A percentile compares a stretch with the other conserved stretches of the same genome.
phyloP scores from a whole-genome alignment of 2,888 invertebrate species.

The Operophtera brumata region DNA sequence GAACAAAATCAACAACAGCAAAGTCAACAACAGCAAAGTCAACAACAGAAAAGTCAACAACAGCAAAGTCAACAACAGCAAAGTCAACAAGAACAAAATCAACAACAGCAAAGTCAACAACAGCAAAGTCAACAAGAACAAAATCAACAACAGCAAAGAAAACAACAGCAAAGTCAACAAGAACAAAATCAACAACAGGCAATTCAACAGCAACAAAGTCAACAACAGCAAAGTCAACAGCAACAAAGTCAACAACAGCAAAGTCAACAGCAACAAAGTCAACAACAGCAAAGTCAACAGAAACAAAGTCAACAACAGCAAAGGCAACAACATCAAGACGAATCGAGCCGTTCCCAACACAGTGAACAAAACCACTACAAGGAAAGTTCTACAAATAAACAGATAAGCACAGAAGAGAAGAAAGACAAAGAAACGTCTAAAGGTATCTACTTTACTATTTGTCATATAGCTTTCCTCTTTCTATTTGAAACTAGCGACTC shows the following conservation, averaged over 20 bases:
- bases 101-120: background rate
- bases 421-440: too few relatives aligned
- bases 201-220: background rate
- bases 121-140: too few relatives aligned
- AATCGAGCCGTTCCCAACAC: background rate
- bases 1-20: too few relatives aligned
- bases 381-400: background rate
- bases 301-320: background rate
- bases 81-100: background rate
- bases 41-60: too few relatives aligned
- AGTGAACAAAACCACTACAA: background rate
- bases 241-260: too few relatives aligned
- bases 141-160: too few relatives aligned
- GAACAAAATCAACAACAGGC: background rate
- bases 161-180: background rate
- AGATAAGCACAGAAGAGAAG: background rate
- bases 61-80: background rate
- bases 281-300: background rate
- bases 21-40: too few relatives aligned
- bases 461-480: too few relatives aligned
- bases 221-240: too few relatives aligned
- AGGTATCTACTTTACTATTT: too few relatives aligned
- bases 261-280: background rate
- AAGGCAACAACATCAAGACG: background rate
- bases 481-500: too few relatives aligned